phyloP scores from a whole-genome alignment of 2,888 invertebrate genomes.

The Baronia brevicornis region DNA sequence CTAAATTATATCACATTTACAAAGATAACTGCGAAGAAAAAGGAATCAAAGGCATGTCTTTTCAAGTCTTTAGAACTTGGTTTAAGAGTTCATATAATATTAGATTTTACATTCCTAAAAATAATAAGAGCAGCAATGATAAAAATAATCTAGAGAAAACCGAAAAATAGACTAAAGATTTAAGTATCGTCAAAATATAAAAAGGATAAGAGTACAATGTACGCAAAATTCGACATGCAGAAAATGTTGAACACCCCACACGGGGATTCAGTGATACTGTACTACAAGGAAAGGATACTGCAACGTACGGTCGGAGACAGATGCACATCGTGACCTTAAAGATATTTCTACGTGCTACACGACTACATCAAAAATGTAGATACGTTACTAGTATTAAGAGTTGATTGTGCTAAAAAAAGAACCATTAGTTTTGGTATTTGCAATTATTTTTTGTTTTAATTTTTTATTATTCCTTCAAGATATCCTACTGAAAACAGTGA shows the following conservation, averaged over 20 bases:
- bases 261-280: neutral
- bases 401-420: neutral
- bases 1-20: neutral
- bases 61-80: slow-evolving; percentile 1
- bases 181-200: too few relatives aligned
- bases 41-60: neutral
- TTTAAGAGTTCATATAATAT: slow-evolving; percentile 4
- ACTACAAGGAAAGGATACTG: too few relatives aligned
- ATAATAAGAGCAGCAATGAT: slow-evolving; percentile 4
- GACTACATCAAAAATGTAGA: slow-evolving; percentile 18
- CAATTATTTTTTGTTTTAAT: neutral
- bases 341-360: slow-evolving; percentile 23
- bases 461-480: slow-evolving; percentile 2
- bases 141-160: neutral
- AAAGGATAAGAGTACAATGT: neutral
- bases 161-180: too few relatives aligned
- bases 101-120: slow-evolving; percentile 3
- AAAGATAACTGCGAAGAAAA: neutral
- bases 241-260: slow-evolving; percentile 2
- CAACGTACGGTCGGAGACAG: too few relatives aligned
- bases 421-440: neutral
- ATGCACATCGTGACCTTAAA: too few relatives aligned
- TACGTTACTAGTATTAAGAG: neutral
- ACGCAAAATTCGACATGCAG: slow-evolving; percentile 2
- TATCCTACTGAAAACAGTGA: slow-evolving; percentile 11